Evolutionary conservation across 2,888 invertebrate species (phyloP).

Genomic region (Drosophila eohydei): DNA sequence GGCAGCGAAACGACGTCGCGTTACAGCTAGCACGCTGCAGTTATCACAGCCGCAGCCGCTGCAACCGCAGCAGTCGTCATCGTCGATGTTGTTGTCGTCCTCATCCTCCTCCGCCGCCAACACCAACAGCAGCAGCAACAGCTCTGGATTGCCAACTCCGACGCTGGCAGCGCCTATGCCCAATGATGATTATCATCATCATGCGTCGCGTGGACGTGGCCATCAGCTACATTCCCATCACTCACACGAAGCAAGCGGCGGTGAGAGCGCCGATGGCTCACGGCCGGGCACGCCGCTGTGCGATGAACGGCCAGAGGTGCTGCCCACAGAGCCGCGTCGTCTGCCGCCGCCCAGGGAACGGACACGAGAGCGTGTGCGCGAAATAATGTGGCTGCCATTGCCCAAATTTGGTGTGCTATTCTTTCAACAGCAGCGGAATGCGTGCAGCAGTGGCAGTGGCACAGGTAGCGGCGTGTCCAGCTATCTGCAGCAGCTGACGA

Average conservation of each 20-base stretch:
- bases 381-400: constrained; percentile 93
- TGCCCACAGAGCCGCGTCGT: constrained; percentile 91
- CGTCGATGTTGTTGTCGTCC: constrained; percentile 6
- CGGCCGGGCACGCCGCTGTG: constrained; percentile 94
- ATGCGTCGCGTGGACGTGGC: constrained; percentile 85
- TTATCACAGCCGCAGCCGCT: constrained; percentile 53
- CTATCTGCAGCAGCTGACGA: constrained; percentile 55
- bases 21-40: constrained; percentile 75
- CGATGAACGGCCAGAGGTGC: constrained; percentile 91
- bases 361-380: constrained; percentile 86
- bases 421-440: constrained; percentile 83
- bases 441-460: constrained; percentile 14
- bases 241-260: constrained; percentile 86
- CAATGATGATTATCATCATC: constrained; percentile 84
- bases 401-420: constrained; percentile 94
- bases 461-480: constrained; percentile 34
- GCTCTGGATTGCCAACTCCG: constrained; percentile 27
- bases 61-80: constrained; percentile 23
- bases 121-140: constrained; percentile 43
- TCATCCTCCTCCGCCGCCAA: constrained; percentile 4
- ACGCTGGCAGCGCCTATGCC: constrained; percentile 62
- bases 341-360: constrained; percentile 87
- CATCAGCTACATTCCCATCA: constrained; percentile 86
- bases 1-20: constrained; percentile 87
- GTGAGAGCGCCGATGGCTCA: constrained; percentile 89